A percentile compares a stretch with the other conserved stretches of the same genome.
Evolutionary conservation across 1,140 invertebrate genomes (phyloP).

Genomic region (Drosophila pseudoobscura): DNA sequence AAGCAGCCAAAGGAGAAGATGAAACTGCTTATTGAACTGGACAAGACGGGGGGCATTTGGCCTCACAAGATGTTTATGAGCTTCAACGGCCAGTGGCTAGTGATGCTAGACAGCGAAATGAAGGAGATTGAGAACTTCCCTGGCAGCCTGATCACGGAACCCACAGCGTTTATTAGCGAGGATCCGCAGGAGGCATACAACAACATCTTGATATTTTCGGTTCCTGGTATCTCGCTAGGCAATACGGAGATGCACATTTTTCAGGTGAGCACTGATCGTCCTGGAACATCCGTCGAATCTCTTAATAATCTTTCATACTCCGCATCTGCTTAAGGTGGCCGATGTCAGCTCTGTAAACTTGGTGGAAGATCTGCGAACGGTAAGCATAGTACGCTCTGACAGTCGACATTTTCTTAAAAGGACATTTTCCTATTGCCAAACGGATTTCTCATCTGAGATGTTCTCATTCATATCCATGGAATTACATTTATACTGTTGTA

Average conservation of each 20-base stretch:
- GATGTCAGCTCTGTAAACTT: constrained; percentile 85
- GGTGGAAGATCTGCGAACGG: constrained; percentile 84
- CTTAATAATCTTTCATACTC: neutral
- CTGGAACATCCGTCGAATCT: neutral
- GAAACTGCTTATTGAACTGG: constrained; percentile 72
- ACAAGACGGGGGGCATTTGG: constrained; percentile 76
- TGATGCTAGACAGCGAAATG: constrained; percentile 79
- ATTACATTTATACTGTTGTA: no score
- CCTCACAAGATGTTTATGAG: constrained; percentile 80
- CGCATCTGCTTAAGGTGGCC: constrained; percentile 54
- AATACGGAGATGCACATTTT: constrained; percentile 82
- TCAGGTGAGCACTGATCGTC: constrained; percentile 47
- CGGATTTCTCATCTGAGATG: no score
- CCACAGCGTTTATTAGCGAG: constrained; percentile 75
- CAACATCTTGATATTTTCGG: constrained; percentile 74
- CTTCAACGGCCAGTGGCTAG: constrained; percentile 78
- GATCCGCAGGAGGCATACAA: constrained; percentile 71
- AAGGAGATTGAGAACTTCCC: constrained; percentile 80
- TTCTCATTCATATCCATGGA: no score
- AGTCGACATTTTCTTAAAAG: neutral
- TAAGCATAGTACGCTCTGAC: neutral
- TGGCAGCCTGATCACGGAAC: constrained; percentile 72
- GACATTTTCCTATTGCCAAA: no score
- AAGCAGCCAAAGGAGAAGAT: constrained; percentile 77
- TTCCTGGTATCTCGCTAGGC: constrained; percentile 71